Evolutionary conservation across 2,888 invertebrate genomes (phyloP), one percentile per base, ranked within the genome.

Genomic region (Sclerodermus sp.): DNA sequence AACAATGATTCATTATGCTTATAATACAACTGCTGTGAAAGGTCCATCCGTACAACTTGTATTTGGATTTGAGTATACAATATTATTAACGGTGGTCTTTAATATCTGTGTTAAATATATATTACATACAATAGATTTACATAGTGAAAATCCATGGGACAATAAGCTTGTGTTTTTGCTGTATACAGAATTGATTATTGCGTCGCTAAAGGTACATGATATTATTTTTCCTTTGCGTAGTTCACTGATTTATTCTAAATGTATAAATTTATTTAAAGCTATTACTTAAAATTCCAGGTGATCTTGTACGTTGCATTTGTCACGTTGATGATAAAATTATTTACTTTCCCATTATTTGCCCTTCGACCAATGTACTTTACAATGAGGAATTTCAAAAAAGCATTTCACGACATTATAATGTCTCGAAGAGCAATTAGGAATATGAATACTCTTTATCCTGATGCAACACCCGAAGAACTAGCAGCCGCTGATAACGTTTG

Each of bases 331-430:
- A 91, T 98, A 32, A 87, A 91, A 74, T 91, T 98, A 53, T 98
- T 97, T 80, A 97, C 98, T 0, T 83, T 99, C 74, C 99, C 99
- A 23, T 82, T 99, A 68, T 99, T 99, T 81, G 96, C 97, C 32
- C 93, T 99, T 80, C 84, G 99, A 60, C 99, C 99, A 2, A 97
- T 99, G 94, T 99, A 99, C 81, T 91, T 97, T 74, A 95, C 98
- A n/a, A 89, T 98, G 83, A 87, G 96, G 78, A 91, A 94, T 71
- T 96, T 99, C 81, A 97, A 97, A 78, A 97, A 97, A 80, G 96
- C 99, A 1, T 87, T 96, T 66, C 93, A 91, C 68, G 99, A 99
- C 80, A 97, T 99, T 23, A 91, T 99, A 14, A 84, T 97, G 81
- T 99, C 98, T 0, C 85, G 97, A 53, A 85, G 96, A 64, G 97